Base-by-base conservation (phyloP, 92 coral and sea anemone genomes). In the Epizoanthus ramosus region DNA sequence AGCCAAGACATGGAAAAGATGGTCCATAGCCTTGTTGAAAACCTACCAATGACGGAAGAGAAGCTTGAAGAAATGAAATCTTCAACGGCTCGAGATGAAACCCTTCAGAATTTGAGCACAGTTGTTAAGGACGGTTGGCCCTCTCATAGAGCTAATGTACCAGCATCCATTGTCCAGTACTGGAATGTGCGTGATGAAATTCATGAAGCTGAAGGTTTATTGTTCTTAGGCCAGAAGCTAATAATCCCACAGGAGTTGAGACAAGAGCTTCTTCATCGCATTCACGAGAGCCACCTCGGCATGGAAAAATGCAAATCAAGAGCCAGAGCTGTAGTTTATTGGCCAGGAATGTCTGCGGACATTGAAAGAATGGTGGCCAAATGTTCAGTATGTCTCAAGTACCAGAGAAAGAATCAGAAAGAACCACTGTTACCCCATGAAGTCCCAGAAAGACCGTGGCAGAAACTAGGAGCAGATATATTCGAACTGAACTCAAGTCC, bases 271-370 rank as follows among this genome's bases (percentile, higher is more conserved):
- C 79, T 90, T 18, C 59, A 41, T 16, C 43, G 60, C 6, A 80
- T 90, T 23, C 89, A 87, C 24, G 84, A 87, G 57, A 85, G 91
- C 45, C 95, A 92, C 80, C 87, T 89, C 21, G 95, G 95, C 15
- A 89, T 89, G 7, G 88, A 88, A 45, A 92, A 92, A 37, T 86
- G 89, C 68, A 87, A 87, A 61, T 79, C 92, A 43, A 22, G 85
- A 45, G 85, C 89, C 28, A 74, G 85, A 89, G 87, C 85, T 14
- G 83, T 72, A 8, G 74, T 90, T 31, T 86, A 81, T 68, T 81
- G 85, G 88, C 88, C 87, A 3, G 88, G 87, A 17, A 82, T 90
- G 87, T 82, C 90, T 28, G 35, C 81, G 25, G 90, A 68, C 66
- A 90, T 84, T 45, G 83, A 87, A 74, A 54, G 52, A 19, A 61